Base-by-base conservation (phyloP, 2,113 vertebrate genomes). In the Sander lucioperca region DNA sequence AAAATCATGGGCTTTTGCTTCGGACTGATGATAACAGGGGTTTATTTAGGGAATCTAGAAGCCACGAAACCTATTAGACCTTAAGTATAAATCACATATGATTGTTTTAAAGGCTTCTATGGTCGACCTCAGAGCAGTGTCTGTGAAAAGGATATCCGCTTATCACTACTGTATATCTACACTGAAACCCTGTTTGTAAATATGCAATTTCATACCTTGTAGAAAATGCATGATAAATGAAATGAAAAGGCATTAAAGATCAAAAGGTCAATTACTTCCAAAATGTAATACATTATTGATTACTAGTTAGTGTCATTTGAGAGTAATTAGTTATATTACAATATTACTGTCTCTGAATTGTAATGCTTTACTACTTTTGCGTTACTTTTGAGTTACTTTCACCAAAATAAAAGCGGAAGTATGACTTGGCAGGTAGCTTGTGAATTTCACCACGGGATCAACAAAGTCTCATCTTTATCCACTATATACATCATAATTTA, bases 1-100 rank as follows among this genome's bases (percentile, higher is more conserved):
- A 65, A 84, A 84, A 88, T 72, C 77, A 62, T 74, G 69, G 83
- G 74, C 66, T 83, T 74, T 79, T 51, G 54, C 83, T 86, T 66
- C 7, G 25, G 85, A 82, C 83, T 85, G 86, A 85, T 79, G 87
- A 92, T 89, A 92, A 90, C 82, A 82, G 84, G 86, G 87, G 65
- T 91, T 91, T 92, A 92, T 93, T 93, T 92, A 85, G 58, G 86
- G 90, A 86, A 86, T 81, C 77, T 61, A 27, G 66, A 83, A 80
- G 67, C 87, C 89, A 77, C 67, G 10, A 65, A 81, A 86, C 86
- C 89, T 84, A 92, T 92, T 92, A 92, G 86, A 82, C 71, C 61
- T 81, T 45, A 79, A 66, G 82, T 67, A 79, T 85, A 91, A 86
- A 89, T 88, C 87, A 85, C 70, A 78, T 79, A 72, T 72, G 84